A percentile compares a stretch with the other conserved stretches of the same genome.
phyloP scores from a whole-genome alignment of 2,113 vertebrate genomes.

The Tretioscincus oriximinensis region DNA sequence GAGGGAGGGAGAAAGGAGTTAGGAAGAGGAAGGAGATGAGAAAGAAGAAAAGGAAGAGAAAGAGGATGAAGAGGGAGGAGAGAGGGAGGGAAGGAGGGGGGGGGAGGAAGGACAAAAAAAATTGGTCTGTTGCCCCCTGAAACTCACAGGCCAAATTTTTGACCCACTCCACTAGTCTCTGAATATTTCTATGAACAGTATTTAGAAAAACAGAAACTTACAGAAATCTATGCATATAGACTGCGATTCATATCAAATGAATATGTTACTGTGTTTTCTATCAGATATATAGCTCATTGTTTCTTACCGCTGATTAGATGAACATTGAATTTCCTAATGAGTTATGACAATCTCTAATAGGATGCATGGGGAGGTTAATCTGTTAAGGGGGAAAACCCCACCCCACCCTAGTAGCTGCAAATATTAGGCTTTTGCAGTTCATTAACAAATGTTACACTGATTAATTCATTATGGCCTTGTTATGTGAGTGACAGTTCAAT shows the following conservation, averaged over 20 bases:
- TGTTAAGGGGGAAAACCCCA: conserved; percentile 46
- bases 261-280: conserved; percentile 34
- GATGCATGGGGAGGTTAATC: conserved; percentile 43
- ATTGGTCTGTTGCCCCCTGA: too few relatives aligned
- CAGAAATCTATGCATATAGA: neutral
- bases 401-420: conserved; percentile 40
- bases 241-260: conserved; percentile 20
- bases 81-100: too few relatives aligned
- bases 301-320: conserved; percentile 53
- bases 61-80: too few relatives aligned
- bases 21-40: too few relatives aligned
- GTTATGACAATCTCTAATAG: conserved; percentile 56
- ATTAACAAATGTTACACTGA: conserved; percentile 65
- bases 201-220: neutral
- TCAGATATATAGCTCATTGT: conserved; percentile 46
- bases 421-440: conserved; percentile 57
- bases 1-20: too few relatives aligned
- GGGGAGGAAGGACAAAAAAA: too few relatives aligned
- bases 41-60: too few relatives aligned
- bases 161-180: too few relatives aligned
- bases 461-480: conserved; percentile 67
- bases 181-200: too few relatives aligned
- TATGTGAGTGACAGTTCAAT: conserved; percentile 60
- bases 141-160: too few relatives aligned
- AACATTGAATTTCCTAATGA: conserved; percentile 66